Evolutionary conservation across 2,888 invertebrate genomes (phyloP), one percentile per base, ranked within the genome.

Genomic region (Pristionchus entomophagus): DNA sequence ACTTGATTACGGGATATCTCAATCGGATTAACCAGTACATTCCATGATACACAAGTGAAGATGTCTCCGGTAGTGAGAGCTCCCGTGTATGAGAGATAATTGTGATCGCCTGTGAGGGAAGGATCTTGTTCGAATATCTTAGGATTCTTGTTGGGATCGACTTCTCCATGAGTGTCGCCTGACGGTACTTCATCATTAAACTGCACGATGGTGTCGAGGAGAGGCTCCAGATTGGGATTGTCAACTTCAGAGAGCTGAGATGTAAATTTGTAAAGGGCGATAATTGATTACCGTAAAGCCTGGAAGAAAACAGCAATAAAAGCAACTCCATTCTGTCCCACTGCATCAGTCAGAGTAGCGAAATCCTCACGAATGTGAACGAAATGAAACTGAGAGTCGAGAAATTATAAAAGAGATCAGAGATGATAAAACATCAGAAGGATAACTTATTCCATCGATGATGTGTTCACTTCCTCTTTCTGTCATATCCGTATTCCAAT

Each of bases 61-160:
- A 17, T 51, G 12, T 81, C 32, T 5, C 19, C 38, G 5, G 81
- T 81, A 32, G 81, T 81, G 10, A 81, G 53, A 4, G 81, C 49
- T 10, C 81, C 81, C 32, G 81, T 81, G 81, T 81, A 81, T 12
- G 81, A 32, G 4, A 53, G 38, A n/a, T 81, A 81, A 4, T 51
- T n/a, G 29, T 38, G 51, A 8, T 56, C 22, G 22, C 19, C 56
- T 56, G 45, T 10, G 26, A n/a, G 10, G 8, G 59, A 22, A 6
- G 59, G 59, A 22, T 59, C 26, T 22, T 59, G 59, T 6, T 8
- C n/a, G 59, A n/a, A 59, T 5, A 59, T 22, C 6, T n/a, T n/a
- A n/a, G n/a, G 59, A 22, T 59, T 59, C 59, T 59, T 5, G 22
- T n/a, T n/a, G 22, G 26, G 59, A 22, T n/a, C 22, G 59, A n/a